phyloP scores from a whole-genome alignment of 1,140 invertebrate species.

The Propsilocerus akamusi region DNA sequence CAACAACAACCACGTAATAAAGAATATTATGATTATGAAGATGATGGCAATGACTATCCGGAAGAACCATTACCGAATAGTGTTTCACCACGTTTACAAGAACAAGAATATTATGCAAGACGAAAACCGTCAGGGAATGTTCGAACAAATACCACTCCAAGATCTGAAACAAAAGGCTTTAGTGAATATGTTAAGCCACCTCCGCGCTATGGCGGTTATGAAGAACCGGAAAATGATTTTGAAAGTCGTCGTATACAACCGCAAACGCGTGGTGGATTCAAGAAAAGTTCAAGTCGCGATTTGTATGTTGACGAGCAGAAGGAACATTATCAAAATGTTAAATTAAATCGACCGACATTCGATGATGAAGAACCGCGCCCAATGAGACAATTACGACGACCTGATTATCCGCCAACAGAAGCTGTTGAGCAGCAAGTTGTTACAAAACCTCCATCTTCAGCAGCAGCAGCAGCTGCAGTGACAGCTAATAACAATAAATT shows the following conservation, averaged over 20 bases:
- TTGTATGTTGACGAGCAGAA: not conserved
- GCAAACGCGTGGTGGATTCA: not conserved
- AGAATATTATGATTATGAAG: conserved; percentile 1
- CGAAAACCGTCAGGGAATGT: not conserved
- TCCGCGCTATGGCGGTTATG: not conserved
- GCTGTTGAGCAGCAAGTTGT: conserved; percentile 8
- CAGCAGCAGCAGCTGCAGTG: conserved; percentile 11
- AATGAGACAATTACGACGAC: conserved; percentile 18
- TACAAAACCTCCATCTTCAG: not conserved
- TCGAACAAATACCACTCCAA: not conserved
- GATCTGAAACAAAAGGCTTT: not conserved
- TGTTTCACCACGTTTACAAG: not conserved
- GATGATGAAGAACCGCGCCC: conserved; percentile 11
- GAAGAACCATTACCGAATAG: not conserved
- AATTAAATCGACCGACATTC: not conserved
- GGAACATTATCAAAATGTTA: not conserved
- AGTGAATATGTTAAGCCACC: not conserved
- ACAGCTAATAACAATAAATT: conserved; percentile 21
- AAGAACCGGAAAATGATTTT: no score
- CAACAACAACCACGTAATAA: not conserved
- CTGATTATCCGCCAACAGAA: conserved; percentile 6
- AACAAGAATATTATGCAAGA: not conserved
- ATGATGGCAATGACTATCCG: not conserved
- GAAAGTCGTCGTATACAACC: no score
- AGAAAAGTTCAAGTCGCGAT: not conserved